Evolutionary conservation across 2,888 invertebrate species (phyloP), one percentile per base, ranked within the genome.

Genomic region (Xanthorhoe designata): DNA sequence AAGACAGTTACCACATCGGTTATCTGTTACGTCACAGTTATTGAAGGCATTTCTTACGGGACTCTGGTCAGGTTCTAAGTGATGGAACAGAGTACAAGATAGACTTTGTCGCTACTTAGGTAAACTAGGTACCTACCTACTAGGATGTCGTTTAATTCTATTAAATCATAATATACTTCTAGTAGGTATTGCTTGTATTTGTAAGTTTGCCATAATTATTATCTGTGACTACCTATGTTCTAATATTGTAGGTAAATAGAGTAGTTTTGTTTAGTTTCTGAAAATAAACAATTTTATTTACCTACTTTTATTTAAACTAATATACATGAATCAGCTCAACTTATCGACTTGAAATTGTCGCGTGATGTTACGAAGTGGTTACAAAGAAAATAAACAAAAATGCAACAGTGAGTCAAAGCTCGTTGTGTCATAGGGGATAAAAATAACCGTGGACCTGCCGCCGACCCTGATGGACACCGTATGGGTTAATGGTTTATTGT

Each of bases 361-460:
- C 35, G 9, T 38, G n/a, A 42, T 32, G 51, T 59, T 51, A 35
- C 59, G 42, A 51, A 38, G 57, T 55, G 54, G 56, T 57, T 55
- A 56, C 71, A 70, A 73, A 70, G 53, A 70, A 70, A 73, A 71
- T 58, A 73, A 73, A 72, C 62, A 62, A 66, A 60, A 58, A 62
- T 24, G 24, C 24, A 24, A 52, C 53, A 51, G 67, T 82, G 86
- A 85, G 80, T 86, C 84, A 84, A 79, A 68, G 72, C 64, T 69
- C 69, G 78, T 81, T 81, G 81, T 83, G 85, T 86, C 85, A 83
- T 79, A 71, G 67, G 54, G 63, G 69, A 75, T 77, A 72, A 80
- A 76, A 86, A 85, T 87, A 85, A 81, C 83, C 75, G n/a, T 71
- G 68, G 68, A 61, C 54, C 61, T 18, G 50, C 24, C 61, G 45